Percentiles rank a stretch among this genome's conserved stretches.
These are phyloP conservation scores for Nothobranchius furzeri DNA, from an alignment of 2,113 vertebrate species.

Conservation along the genomic window DNA sequence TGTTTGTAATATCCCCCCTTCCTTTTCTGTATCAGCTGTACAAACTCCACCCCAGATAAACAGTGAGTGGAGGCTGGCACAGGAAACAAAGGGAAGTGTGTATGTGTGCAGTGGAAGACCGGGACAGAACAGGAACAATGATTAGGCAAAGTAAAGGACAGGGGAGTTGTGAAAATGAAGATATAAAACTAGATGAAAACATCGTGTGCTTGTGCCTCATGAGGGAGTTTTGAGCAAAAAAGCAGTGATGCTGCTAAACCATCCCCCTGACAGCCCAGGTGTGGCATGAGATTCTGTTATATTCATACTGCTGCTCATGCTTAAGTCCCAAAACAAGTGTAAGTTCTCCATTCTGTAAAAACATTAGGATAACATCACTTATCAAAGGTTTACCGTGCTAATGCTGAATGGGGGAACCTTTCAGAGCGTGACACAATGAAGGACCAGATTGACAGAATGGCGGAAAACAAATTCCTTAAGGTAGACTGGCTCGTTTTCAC, in stretches of 20 bases:
- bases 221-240: constrained; percentile 22
- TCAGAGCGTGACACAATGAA: background rate
- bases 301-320: background rate
- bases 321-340: background rate
- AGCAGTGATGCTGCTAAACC: background rate
- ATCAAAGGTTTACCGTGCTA: background rate
- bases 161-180: constrained; percentile 11
- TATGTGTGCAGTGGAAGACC: background rate
- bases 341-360: background rate
- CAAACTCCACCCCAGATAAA: constrained; percentile 38
- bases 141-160: background rate
- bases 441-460: background rate
- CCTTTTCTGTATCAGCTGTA: constrained; percentile 18
- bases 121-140: background rate
- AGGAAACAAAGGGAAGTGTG: background rate
- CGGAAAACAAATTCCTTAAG: background rate
- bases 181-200: constrained; percentile 11
- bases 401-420: background rate
- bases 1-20: constrained; percentile 32
- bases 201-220: constrained; percentile 20
- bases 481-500: background rate
- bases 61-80: constrained; percentile 18
- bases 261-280: background rate
- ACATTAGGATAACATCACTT: background rate
- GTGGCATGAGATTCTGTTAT: background rate